These are phyloP conservation scores for Xerus inauris DNA, from an alignment of 2,113 vertebrate genomes.

Conservation along the genomic window DNA sequence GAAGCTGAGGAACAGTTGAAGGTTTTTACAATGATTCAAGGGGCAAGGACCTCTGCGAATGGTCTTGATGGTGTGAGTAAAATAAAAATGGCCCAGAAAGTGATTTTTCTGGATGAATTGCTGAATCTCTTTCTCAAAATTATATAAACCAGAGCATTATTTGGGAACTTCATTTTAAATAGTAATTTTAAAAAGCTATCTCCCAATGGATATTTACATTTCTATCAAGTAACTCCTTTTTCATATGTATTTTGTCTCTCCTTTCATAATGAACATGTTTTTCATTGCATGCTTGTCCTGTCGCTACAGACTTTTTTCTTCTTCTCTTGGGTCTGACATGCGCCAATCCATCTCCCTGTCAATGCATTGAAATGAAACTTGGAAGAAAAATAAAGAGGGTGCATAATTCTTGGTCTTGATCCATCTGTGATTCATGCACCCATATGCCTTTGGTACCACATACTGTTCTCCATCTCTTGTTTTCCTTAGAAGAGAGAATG, in stretches of 20 bases:
- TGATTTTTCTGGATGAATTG: neutral
- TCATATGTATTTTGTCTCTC: neutral
- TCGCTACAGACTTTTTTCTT: neutral
- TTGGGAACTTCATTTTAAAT: conserved; percentile 11
- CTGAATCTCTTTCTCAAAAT: neutral
- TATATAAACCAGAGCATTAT: neutral
- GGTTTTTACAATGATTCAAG: neutral
- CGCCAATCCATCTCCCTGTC: neutral
- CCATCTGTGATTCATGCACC: neutral
- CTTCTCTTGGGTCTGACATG: neutral
- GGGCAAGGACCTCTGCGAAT: neutral
- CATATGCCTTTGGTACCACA: neutral
- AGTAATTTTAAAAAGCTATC: too few species aligned
- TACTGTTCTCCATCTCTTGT: neutral
- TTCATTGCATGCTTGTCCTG: neutral
- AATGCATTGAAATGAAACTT: neutral
- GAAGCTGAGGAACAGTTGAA: neutral
- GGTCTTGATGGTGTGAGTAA: neutral
- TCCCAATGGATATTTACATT: neutral
- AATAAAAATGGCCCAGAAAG: neutral
- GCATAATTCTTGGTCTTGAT: neutral
- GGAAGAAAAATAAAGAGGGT: neutral
- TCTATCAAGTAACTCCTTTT: neutral
- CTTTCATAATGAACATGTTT: neutral
- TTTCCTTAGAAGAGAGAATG: neutral